A percentile compares a stretch with the other conserved stretches of the same genome.
phyloP scores from a whole-genome alignment of 2,113 vertebrate species.

The Hucho hucho region DNA sequence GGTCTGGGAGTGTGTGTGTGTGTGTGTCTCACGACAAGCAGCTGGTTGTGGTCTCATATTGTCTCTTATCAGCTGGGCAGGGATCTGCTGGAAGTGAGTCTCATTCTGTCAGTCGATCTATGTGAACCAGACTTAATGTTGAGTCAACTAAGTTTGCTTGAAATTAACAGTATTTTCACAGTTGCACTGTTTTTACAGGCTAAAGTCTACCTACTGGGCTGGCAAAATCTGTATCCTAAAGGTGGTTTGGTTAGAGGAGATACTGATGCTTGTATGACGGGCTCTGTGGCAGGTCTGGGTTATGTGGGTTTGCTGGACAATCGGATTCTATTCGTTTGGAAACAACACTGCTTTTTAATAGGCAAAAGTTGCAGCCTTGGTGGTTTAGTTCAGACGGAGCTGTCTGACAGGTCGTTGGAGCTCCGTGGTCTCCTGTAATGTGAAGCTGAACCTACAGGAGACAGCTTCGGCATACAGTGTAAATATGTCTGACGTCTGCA shows the following conservation, averaged over 20 bases:
- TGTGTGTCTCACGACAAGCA: conserved; percentile 20
- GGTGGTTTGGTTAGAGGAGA: conserved; percentile 26
- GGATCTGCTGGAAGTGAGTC: conserved; percentile 53
- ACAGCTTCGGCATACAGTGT: neutral
- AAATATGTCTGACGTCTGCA: neutral
- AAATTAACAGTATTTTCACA: conserved; percentile 26
- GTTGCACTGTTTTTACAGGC: conserved; percentile 29
- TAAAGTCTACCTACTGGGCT: neutral
- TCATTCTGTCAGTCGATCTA: conserved; percentile 29
- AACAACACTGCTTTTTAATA: too few species aligned
- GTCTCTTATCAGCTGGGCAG: conserved; percentile 52
- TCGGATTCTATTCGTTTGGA: too few species aligned
- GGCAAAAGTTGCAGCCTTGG: too few species aligned
- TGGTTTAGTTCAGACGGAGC: too few species aligned
- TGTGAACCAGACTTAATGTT: conserved; percentile 22
- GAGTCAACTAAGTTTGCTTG: conserved; percentile 18
- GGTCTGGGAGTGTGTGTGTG: conserved; percentile 22
- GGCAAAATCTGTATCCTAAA: neutral
- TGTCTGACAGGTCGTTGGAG: too few species aligned
- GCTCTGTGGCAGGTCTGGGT: neutral
- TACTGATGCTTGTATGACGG: conserved; percentile 31
- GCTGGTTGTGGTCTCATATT: conserved; percentile 48
- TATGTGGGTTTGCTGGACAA: too few species aligned
- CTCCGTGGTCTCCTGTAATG: neutral
- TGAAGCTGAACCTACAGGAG: neutral